Conservation (phyloP, 2,797 vertebrate genomes). For the Phalloptychus januarius region DNA sequence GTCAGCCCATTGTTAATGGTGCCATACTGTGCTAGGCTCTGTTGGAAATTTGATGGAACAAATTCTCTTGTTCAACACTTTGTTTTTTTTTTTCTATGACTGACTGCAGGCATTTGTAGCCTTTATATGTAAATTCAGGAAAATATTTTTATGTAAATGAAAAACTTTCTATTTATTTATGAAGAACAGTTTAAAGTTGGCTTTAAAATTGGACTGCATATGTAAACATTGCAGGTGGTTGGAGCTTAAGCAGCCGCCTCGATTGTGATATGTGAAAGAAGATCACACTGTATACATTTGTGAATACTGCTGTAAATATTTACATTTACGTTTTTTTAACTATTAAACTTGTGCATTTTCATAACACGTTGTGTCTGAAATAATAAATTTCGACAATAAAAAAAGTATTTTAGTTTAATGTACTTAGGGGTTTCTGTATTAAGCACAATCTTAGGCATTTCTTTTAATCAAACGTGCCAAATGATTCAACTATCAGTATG, state of each 20-base stretch:
- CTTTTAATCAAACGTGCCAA: neutral
- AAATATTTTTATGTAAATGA: constrained; percentile 46
- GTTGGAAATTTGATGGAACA: constrained; percentile 29
- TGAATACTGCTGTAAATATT: constrained; percentile 72
- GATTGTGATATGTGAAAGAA: neutral
- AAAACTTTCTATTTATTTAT: constrained; percentile 63
- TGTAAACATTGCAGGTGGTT: constrained; percentile 13
- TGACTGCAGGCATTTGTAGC: constrained; percentile 23
- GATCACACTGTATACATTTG: constrained; percentile 38
- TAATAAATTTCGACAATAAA: neutral
- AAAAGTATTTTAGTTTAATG: neutral
- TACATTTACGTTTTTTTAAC: constrained; percentile 56
- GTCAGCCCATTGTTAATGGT: constrained; percentile 20
- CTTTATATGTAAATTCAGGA: constrained; percentile 39
- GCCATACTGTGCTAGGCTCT: constrained; percentile 21
- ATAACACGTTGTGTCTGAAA: neutral
- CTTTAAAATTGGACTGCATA: constrained; percentile 42
- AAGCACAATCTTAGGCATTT: neutral
- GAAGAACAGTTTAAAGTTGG: constrained; percentile 6
- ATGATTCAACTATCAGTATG: neutral
- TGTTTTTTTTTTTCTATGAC: constrained; percentile 31
- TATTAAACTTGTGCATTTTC: constrained; percentile 53
- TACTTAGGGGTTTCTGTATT: neutral
- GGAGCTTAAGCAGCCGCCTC: neutral
- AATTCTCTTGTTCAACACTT: constrained; percentile 26